A percentile compares a stretch with the other conserved stretches of the same genome.
Evolutionary conservation across 1,140 invertebrate species (phyloP).

Genomic region (Hycleus phaleratus): DNA sequence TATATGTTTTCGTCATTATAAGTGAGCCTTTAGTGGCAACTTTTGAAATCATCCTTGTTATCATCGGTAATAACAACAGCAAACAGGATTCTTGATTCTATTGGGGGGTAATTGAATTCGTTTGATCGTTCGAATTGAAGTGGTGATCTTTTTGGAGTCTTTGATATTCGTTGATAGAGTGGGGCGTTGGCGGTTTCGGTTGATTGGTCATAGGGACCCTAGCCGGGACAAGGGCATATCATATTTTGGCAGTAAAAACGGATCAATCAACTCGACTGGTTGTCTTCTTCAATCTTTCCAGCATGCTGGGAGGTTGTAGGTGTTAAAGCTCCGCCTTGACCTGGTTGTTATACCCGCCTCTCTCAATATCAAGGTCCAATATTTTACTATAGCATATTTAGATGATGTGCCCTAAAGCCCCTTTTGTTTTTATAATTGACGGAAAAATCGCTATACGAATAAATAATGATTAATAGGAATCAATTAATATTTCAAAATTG

Average conservation of each 20-base stretch:
- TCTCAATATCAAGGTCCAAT: not conserved
- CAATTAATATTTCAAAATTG: not conserved
- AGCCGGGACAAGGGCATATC: not conserved
- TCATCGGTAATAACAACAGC: too few relatives aligned
- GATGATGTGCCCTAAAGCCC: not conserved
- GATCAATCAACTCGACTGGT: not conserved
- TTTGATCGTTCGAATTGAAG: too few relatives aligned
- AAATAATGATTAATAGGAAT: not conserved
- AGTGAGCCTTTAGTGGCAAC: too few relatives aligned
- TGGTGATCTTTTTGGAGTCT: too few relatives aligned
- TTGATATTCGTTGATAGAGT: not conserved
- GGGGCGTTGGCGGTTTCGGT: not conserved
- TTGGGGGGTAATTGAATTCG: too few relatives aligned
- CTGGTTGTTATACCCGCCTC: not conserved
- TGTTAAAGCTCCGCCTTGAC: not conserved
- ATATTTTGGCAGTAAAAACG: not conserved
- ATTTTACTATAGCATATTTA: not conserved
- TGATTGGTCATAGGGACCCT: not conserved
- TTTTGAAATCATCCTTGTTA: too few relatives aligned
- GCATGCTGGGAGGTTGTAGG: not conserved
- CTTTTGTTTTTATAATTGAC: too few relatives aligned
- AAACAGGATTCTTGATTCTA: too few relatives aligned
- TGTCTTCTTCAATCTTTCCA: not conserved
- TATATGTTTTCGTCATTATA: too few relatives aligned
- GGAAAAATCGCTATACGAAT: too few relatives aligned